Evolutionary conservation across 2,888 invertebrate species (phyloP).

Genomic region (Megamerina dolium): DNA sequence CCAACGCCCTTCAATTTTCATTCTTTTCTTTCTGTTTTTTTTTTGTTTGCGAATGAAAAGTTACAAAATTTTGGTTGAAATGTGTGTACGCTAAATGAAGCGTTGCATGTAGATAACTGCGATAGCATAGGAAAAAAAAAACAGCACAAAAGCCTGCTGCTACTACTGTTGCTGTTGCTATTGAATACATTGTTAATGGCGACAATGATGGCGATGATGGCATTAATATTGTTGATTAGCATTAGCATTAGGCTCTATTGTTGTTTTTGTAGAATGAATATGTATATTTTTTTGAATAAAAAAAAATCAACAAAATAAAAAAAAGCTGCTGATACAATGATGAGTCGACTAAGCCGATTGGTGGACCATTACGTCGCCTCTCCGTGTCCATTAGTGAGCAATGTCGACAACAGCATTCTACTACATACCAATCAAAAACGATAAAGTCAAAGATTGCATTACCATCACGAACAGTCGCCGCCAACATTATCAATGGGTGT

Average conservation of each 20-base stretch:
- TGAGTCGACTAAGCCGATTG: neutral
- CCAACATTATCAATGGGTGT: no score
- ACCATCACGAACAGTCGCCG: neutral
- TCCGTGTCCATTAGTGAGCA: neutral
- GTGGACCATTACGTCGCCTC: no score
- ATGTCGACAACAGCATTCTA: neutral
- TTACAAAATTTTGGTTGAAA: no score
- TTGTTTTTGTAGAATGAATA: no score
- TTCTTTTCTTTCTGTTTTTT: no score
- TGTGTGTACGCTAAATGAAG: constrained; percentile 22
- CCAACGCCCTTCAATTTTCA: no score
- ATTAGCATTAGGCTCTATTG: no score
- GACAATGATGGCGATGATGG: neutral
- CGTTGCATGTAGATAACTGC: constrained; percentile 13
- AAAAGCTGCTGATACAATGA: constrained; percentile 1
- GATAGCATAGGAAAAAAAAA: no score
- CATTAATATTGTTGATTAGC: neutral
- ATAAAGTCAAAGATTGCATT: no score
- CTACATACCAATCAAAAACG: neutral
- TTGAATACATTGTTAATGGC: neutral
- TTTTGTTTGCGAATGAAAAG: no score
- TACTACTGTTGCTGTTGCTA: neutral
- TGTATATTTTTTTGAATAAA: neutral
- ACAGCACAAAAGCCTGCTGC: neutral
- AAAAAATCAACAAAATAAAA: neutral